phyloP scores from a whole-genome alignment of 2,797 vertebrate genomes.

The Sebastes oblongus region DNA sequence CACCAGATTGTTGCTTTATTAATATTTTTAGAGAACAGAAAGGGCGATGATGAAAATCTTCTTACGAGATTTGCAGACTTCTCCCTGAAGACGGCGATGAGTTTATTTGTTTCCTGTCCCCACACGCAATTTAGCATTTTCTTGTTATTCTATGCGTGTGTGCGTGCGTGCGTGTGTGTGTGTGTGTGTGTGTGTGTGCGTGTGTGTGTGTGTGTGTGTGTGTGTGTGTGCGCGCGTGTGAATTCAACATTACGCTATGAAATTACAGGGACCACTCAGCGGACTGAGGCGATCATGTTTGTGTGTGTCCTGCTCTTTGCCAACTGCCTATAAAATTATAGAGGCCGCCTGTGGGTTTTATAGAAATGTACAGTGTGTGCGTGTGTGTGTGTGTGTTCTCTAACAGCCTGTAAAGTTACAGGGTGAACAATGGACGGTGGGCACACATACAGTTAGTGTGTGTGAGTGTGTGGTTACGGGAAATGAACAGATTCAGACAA shows the following conservation, averaged over 20 bases:
- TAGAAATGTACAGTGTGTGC: constrained; percentile 22
- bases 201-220: constrained; percentile 11
- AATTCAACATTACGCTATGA: constrained; percentile 8
- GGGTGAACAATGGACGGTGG: background rate
- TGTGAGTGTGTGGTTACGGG: background rate
- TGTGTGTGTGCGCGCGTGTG: background rate
- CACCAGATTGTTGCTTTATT: background rate
- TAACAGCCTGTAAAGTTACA: constrained; percentile 55
- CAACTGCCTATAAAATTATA: constrained; percentile 47
- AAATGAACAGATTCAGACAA: background rate
- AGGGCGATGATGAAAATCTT: background rate
- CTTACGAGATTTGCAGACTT: too few relatives aligned
- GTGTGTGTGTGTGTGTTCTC: constrained; percentile 7
- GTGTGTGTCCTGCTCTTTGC: constrained; percentile 20
- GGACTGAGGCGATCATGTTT: constrained; percentile 6
- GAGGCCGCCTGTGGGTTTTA: constrained; percentile 23
- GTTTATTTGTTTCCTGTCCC: too few relatives aligned
- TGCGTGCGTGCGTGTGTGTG: constrained; percentile 2
- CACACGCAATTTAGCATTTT: too few relatives aligned
- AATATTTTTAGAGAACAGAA: background rate
- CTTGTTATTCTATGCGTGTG: background rate
- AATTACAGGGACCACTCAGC: constrained; percentile 38
- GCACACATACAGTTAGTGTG: background rate
- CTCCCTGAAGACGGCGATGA: too few relatives aligned
- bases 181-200: constrained; percentile 1